Evolutionary conservation across 2,113 vertebrate genomes (phyloP).

Genomic region (Sitta europaea): DNA sequence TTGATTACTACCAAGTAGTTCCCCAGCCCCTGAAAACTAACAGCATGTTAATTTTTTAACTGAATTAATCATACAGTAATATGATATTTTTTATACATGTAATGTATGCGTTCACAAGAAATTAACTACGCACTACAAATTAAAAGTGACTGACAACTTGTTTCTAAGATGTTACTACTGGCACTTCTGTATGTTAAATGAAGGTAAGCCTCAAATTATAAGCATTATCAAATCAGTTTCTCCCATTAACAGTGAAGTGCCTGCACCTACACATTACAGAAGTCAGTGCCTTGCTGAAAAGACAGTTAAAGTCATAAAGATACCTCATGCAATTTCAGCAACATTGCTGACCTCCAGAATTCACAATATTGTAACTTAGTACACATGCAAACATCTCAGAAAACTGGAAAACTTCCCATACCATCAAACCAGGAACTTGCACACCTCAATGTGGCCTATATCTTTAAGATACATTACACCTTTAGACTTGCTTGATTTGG

Average conservation of each 20-base stretch:
- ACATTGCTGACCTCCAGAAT: neutral
- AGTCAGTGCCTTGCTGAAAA: neutral
- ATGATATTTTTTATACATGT: conserved; percentile 30
- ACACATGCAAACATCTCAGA: neutral
- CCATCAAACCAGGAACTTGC: neutral
- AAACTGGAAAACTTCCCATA: neutral
- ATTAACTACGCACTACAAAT: conserved; percentile 53
- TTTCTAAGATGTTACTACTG: conserved; percentile 24
- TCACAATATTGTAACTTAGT: neutral
- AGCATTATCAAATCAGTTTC: neutral
- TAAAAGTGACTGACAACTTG: conserved; percentile 53
- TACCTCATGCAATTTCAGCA: neutral
- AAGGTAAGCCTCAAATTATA: conserved; percentile 39
- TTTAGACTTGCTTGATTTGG: neutral
- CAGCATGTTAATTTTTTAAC: conserved; percentile 55
- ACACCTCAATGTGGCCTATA: neutral
- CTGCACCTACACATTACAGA: neutral
- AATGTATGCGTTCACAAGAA: conserved; percentile 41
- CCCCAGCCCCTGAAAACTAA: conserved; percentile 56
- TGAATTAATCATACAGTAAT: conserved; percentile 57
- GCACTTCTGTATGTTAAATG: conserved; percentile 17
- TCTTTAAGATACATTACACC: neutral
- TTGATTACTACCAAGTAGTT: conserved; percentile 59
- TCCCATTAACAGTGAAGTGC: neutral
- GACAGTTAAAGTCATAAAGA: neutral